These are phyloP conservation scores for Thymallus thymallus DNA, from an alignment of 2,113 vertebrate genomes.

Conservation along the genomic window DNA sequence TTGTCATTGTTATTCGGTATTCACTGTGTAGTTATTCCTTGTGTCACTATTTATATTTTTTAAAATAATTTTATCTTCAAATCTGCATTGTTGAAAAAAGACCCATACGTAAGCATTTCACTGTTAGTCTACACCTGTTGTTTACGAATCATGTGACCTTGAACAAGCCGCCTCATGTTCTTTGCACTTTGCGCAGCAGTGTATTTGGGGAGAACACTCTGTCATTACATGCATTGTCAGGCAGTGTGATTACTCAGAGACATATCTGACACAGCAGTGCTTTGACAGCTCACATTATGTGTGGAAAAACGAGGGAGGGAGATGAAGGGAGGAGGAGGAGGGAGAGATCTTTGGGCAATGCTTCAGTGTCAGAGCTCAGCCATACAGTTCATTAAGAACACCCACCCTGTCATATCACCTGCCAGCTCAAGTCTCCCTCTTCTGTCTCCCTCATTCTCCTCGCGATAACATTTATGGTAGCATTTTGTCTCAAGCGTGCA, in stretches of 20 bases:
- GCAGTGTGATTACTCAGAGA: conserved; percentile 9
- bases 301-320: neutral
- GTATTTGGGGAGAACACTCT: neutral
- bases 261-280: neutral
- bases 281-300: neutral
- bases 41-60: too few species aligned
- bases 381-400: conserved; percentile 1
- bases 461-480: neutral
- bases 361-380: neutral
- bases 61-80: too few species aligned
- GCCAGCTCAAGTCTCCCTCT: neutral
- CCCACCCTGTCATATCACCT: neutral
- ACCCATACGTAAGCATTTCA: too few species aligned
- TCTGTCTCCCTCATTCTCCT: neutral
- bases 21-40: too few species aligned
- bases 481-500: neutral
- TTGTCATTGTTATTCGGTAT: too few species aligned
- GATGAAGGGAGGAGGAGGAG: neutral
- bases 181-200: neutral
- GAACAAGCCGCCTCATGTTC: neutral
- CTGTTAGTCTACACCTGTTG: too few species aligned
- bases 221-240: conserved; percentile 7
- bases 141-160: neutral
- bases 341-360: neutral
- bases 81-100: too few species aligned